Evolutionary conservation across 1,140 invertebrate genomes (phyloP), one percentile per base, ranked within the genome.

Genomic region (Drosophila baimaii): DNA sequence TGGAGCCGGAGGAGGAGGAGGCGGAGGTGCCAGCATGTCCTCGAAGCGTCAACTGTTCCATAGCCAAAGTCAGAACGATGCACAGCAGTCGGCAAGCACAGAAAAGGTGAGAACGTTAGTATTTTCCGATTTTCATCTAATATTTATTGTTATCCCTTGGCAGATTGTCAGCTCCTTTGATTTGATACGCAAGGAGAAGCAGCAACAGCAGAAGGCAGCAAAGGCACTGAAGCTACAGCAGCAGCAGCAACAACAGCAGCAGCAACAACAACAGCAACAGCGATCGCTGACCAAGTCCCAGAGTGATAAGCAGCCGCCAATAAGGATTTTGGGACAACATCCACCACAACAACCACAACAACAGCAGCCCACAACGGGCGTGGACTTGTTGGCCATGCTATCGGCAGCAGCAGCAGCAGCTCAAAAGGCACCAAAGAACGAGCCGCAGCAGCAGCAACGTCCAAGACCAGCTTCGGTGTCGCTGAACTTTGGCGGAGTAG

Each of bases 131-230:
- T 25, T 25, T 46, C 8, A 3, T 46, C 19, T 23, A 21, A 13
- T 17, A 27, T 15, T 10, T 2, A 2, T 21, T 47, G 1, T 29
- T 21, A 0, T 31, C 27, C n/a, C n/a, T n/a, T 29, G 9, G n/a
- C 70, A 91, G 90, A 82, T 89, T 88, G 76, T 91, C 69, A 91
- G 90, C 75, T 91, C 90, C 43, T 91, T 91, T 62, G 90, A 91
- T 83, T 89, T 91, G 44, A 91, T 91, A 70, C 90, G 90, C 51
- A 91, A 86, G 64, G 90, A 91, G 46, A 90, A 90, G 65, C 90
- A 91, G 71, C 90, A 89, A 44, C 89, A 88, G 55, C 68, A 71
- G 29, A 90, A 86, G 47, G 77, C 77, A 41, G 77, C 68, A 35
- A 90, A 91, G 75, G 73, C 74, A 46, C 79, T 86, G 49, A 90